Evolutionary conservation across 1,140 invertebrate species (phyloP), one percentile per base, ranked within the genome.

Genomic region (Diabrotica virgifera): DNA sequence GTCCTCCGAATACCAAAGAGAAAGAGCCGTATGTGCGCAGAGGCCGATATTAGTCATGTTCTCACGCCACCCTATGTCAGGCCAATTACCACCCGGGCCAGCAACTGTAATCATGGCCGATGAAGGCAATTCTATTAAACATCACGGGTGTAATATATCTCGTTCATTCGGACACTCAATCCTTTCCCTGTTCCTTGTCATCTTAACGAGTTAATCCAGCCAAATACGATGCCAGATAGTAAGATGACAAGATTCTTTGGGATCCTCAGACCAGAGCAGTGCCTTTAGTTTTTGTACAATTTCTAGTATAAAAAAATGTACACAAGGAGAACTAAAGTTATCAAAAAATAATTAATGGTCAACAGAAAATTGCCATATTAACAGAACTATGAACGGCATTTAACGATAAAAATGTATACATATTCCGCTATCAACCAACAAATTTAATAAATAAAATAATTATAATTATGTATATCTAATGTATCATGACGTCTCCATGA

Each of bases 41-140:
- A 68, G 57, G 63, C 66, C 66, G 62, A 53, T 62, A 60, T 57
- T 59, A 61, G 56, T 54, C 52, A 12, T 66, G 59, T 68, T 66
- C 64, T 66, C 64, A 69, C 63, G 67, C 63, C 64, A 56, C 60
- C 56, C 63, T 56, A 60, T 66, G 67, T 63, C 60, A 57, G 55
- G 56, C 35, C 67, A 69, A 69, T 69, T 69, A 69, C 64, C 64
- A 66, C 64, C 64, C 64, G 55, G 67, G 50, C 60, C 64, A 58
- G 60, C 63, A 69, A 69, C 66, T 69, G 67, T 66, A 69, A 69
- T 60, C 65, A 52, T 68, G 64, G 66, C 64, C 66, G 62, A 46
- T n/a, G 5, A 46, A 59, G 63, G 66, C 66, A 58, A 64, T 67
- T 67, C 66, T 63, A 67, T 64, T 67, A 64, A 64, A 62, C 54